These are phyloP conservation scores for Callorhinus ursinus DNA, from an alignment of 2,113 vertebrate genomes.

Conservation along the genomic window DNA sequence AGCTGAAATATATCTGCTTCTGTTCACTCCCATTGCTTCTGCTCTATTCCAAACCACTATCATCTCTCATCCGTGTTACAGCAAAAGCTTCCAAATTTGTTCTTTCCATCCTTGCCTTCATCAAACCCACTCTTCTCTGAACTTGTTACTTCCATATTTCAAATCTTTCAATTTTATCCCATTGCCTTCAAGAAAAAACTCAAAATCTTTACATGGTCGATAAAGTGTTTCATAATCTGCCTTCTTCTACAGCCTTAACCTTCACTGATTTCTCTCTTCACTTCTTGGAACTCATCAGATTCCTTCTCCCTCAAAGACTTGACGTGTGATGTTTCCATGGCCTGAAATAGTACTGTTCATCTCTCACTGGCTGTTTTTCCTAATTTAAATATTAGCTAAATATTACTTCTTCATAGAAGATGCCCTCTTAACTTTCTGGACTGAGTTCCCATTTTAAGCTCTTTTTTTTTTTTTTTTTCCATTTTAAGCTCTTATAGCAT, in stretches of 20 bases:
- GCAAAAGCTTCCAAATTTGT: not conserved
- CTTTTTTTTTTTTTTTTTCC: not conserved
- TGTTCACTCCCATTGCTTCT: not conserved
- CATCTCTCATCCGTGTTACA: not conserved
- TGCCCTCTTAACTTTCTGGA: not conserved
- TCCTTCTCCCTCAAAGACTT: not conserved
- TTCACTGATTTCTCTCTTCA: not conserved
- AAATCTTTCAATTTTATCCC: not conserved
- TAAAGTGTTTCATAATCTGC: not conserved
- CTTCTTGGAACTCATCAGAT: not conserved
- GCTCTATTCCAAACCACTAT: not conserved
- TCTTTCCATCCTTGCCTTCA: not conserved
- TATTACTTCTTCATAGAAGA: not conserved
- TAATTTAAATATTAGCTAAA: not conserved
- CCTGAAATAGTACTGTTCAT: not conserved
- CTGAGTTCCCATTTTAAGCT: not conserved
- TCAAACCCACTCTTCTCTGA: not conserved
- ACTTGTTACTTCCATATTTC: not conserved
- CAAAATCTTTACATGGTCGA: not conserved
- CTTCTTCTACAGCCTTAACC: not conserved
- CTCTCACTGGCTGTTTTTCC: not conserved
- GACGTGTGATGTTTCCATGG: not conserved
- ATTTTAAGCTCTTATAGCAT: not conserved
- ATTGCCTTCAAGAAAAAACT: not conserved
- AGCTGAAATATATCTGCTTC: not conserved